Conservation (phyloP, 23 tunicate genomes). For the Aplidium turbinatum region DNA sequence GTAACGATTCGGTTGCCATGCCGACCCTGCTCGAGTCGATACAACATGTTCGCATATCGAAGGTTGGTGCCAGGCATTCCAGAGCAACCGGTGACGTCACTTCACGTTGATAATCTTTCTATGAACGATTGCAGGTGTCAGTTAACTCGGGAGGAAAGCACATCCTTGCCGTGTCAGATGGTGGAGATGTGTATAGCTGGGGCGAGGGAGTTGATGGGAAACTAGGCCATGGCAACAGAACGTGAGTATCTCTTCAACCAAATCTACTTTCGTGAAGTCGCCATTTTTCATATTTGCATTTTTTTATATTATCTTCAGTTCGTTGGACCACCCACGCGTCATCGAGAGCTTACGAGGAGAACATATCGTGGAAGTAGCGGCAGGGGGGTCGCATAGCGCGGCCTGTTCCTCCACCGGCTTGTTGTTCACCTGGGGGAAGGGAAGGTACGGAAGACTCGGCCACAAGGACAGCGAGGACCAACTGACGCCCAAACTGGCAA, state of each 20-base stretch:
- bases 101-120: background rate
- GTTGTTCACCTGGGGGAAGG: conserved; percentile 90
- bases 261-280: background rate
- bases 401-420: conserved; percentile 43
- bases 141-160: conserved; percentile 90
- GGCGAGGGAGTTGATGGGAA: conserved; percentile 93
- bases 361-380: conserved; percentile 51
- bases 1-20: conserved; percentile 68
- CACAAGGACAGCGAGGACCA: conserved; percentile 80
- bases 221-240: conserved; percentile 82
- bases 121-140: conserved; percentile 43
- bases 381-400: conserved; percentile 91
- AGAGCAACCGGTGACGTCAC: background rate
- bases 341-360: conserved; percentile 55
- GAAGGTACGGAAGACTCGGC: conserved; percentile 85
- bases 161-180: conserved; percentile 62
- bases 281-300: background rate
- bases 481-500: conserved; percentile 70
- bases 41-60: conserved; percentile 54
- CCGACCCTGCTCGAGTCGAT: conserved; percentile 75
- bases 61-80: conserved; percentile 39
- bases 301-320: conserved; percentile 26
- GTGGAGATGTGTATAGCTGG: conserved; percentile 89
- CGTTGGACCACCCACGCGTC: conserved; percentile 70
- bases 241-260: conserved; percentile 30